Evolutionary conservation across 2,113 vertebrate species (phyloP).

Genomic region (Mobula hypostoma): DNA sequence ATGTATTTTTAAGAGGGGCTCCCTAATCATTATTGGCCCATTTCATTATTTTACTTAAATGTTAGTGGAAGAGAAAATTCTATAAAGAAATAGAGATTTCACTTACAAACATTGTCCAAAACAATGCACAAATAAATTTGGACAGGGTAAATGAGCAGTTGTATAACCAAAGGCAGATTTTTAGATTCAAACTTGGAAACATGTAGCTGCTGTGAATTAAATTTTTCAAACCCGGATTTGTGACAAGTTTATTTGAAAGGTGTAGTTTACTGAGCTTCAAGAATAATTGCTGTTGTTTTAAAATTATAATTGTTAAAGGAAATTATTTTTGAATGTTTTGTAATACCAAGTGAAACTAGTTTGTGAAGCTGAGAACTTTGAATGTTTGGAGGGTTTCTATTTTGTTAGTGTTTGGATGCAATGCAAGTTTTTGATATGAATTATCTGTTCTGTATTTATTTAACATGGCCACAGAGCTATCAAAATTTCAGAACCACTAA

Average conservation of each 20-base stretch:
- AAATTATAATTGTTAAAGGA: conserved; percentile 1
- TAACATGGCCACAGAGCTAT: not conserved
- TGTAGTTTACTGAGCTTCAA: not conserved
- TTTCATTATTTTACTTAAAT: not conserved
- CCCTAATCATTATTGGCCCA: not conserved
- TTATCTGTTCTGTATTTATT: not conserved
- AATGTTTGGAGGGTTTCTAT: not conserved
- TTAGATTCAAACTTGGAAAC: not conserved
- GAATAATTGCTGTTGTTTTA: not conserved
- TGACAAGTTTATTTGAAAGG: not conserved
- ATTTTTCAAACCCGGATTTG: not conserved
- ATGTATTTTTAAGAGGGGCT: not conserved
- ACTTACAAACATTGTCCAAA: not conserved
- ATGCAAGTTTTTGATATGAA: not conserved
- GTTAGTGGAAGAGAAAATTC: not conserved
- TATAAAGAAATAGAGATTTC: not conserved
- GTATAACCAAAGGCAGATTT: not conserved
- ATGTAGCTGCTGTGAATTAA: not conserved
- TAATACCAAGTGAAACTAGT: not conserved
- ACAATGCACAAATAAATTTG: not conserved
- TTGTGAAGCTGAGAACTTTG: not conserved
- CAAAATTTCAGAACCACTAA: not conserved
- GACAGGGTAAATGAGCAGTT: not conserved
- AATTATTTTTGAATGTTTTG: not conserved
- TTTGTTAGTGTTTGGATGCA: not conserved